A percentile compares a stretch with the other conserved stretches of the same genome.
phyloP scores from a whole-genome alignment of 2,797 vertebrate species.

The Bryconaethiops microstoma region DNA sequence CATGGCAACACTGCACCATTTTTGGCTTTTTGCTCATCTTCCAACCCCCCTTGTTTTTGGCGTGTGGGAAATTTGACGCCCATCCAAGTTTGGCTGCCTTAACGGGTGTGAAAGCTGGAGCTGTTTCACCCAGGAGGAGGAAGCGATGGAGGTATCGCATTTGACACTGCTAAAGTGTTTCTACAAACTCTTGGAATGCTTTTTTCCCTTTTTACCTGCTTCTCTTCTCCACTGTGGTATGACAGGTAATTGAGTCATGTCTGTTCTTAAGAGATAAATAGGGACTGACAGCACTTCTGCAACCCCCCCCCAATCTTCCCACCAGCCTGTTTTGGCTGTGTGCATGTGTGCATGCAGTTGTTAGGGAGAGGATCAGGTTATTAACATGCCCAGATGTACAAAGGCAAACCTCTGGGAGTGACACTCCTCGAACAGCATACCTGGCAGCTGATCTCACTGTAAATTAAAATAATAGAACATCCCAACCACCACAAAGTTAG shows the following conservation, averaged over 20 bases:
- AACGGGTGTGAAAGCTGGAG: conserved; percentile 54
- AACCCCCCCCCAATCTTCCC: conserved; percentile 3
- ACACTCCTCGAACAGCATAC: conserved; percentile 51
- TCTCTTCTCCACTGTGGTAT: conserved; percentile 40
- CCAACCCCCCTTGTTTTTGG: conserved; percentile 42
- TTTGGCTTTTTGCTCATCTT: conserved; percentile 23
- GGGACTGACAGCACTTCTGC: conserved; percentile 50
- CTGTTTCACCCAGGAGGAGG: conserved; percentile 53
- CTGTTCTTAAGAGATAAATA: conserved; percentile 38
- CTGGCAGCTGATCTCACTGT: conserved; percentile 45
- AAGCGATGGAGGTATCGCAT: conserved; percentile 58
- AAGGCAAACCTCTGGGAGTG: conserved; percentile 44
- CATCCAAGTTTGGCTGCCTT: conserved; percentile 56
- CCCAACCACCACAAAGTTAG: conserved; percentile 42
- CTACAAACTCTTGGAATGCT: conserved; percentile 62
- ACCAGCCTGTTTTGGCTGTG: conserved; percentile 26
- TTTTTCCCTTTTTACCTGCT: conserved; percentile 43
- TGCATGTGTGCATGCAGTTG: conserved; percentile 29
- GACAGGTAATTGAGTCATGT: conserved; percentile 60
- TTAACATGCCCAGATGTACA: conserved; percentile 52
- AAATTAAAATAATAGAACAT: conserved; percentile 51
- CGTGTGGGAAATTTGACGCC: conserved; percentile 52
- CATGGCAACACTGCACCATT: conserved; percentile 40
- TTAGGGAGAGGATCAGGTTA: conserved; percentile 48
- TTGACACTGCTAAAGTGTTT: conserved; percentile 67